phyloP scores from a whole-genome alignment of 2,888 invertebrate genomes.

The Osedax fenrisi region DNA sequence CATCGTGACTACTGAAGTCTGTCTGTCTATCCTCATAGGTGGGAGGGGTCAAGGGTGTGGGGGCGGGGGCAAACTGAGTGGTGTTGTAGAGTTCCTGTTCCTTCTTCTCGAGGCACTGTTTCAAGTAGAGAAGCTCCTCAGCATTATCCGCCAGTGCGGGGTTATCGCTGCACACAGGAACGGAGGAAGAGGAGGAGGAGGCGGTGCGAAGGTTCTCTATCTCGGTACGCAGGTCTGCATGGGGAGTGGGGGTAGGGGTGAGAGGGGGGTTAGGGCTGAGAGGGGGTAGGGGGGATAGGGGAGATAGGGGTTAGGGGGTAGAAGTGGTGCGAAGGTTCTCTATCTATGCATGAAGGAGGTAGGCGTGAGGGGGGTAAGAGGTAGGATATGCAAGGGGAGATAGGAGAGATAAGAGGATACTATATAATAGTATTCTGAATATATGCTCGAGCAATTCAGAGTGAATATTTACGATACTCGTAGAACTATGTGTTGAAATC shows the following conservation, averaged over 20 bases:
- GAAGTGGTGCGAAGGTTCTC: slow-evolving; percentile 55
- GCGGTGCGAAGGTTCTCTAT: slow-evolving; percentile 58
- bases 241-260: background rate
- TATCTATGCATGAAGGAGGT: slow-evolving; percentile 61
- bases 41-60: no score
- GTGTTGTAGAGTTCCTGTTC: slow-evolving; percentile 51
- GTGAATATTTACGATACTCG: no score
- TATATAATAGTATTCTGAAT: no score
- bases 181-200: background rate
- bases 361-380: slow-evolving; percentile 29
- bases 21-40: no score
- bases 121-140: slow-evolving; percentile 51
- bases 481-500: no score
- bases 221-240: slow-evolving; percentile 59
- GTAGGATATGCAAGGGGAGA: background rate
- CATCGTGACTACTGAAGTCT: no score
- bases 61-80: background rate
- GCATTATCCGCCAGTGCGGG: slow-evolving; percentile 30
- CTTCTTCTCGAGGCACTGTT: slow-evolving; percentile 56
- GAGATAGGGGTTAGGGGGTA: background rate
- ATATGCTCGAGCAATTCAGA: no score
- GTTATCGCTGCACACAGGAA: slow-evolving; percentile 41
- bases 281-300: background rate
- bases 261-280: background rate
- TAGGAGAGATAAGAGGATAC: background rate